Evolutionary conservation across 2,888 invertebrate genomes (phyloP).

Genomic region (Ethmia dodecea): DNA sequence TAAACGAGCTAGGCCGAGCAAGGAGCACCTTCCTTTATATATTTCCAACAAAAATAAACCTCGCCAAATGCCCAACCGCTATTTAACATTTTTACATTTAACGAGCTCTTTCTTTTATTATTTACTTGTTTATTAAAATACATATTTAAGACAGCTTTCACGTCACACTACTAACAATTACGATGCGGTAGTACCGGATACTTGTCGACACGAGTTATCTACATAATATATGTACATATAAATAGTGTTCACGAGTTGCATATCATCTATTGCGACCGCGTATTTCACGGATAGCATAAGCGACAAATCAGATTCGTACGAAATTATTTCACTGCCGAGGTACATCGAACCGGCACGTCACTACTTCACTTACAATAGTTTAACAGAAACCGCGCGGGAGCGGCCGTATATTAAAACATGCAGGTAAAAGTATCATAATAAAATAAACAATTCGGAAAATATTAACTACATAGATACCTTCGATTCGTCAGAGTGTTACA

Average conservation of each 20-base stretch:
- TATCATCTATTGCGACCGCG: conserved; percentile 2
- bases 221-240: conserved; percentile 27
- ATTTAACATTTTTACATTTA: conserved; percentile 9
- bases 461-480: conserved; percentile 10
- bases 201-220: conserved; percentile 22
- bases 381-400: conserved; percentile 4
- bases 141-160: conserved; percentile 14
- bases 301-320: conserved; percentile 3
- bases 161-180: conserved; percentile 8
- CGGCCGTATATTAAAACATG: conserved; percentile 7
- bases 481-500: neutral
- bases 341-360: neutral
- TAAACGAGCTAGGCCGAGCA: conserved; percentile 22
- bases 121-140: conserved; percentile 8
- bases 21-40: conserved; percentile 6
- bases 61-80: conserved; percentile 12
- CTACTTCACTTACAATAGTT: neutral
- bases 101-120: conserved; percentile 9
- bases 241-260: conserved; percentile 12
- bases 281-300: conserved; percentile 6
- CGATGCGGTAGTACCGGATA: conserved; percentile 12
- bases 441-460: conserved; percentile 11
- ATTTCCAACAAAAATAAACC: conserved; percentile 16
- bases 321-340: neutral
- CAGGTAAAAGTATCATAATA: conserved; percentile 2